Evolutionary conservation across 2,888 invertebrate genomes (phyloP).

Genomic region (Trichopria drosophilae): DNA sequence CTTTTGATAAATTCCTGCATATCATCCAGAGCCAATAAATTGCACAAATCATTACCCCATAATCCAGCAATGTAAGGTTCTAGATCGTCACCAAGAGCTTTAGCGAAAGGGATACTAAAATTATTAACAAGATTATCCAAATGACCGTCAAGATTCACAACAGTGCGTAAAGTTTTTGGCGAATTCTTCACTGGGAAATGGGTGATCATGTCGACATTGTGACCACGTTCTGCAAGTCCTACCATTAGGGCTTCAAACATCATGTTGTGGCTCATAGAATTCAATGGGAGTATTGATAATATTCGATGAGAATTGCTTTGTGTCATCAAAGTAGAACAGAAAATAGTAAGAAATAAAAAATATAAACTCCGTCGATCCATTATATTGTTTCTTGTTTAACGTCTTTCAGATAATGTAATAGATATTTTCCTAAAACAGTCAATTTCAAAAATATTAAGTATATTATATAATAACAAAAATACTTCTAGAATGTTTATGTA

Average conservation of each 20-base stretch:
- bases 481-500: too few relatives aligned
- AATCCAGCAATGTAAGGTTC: conserved; percentile 30
- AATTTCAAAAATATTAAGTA: too few relatives aligned
- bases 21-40: conserved; percentile 34
- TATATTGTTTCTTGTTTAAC: too few relatives aligned
- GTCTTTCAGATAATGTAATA: too few relatives aligned
- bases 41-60: conserved; percentile 37
- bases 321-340: neutral
- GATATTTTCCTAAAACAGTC: too few relatives aligned
- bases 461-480: too few relatives aligned
- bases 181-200: conserved; percentile 34
- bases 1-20: conserved; percentile 43
- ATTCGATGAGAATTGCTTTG: conserved; percentile 52
- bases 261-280: conserved; percentile 58
- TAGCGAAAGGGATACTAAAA: conserved; percentile 58
- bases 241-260: conserved; percentile 56
- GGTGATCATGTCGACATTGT: conserved; percentile 53
- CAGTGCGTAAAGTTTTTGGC: conserved; percentile 24
- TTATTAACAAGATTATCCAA: too few relatives aligned
- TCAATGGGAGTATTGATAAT: conserved; percentile 56
- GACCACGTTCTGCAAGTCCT: conserved; percentile 56
- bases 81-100: conserved; percentile 59
- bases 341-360: too few relatives aligned
- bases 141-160: neutral
- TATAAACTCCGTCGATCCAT: too few relatives aligned